Percentiles rank a stretch among this genome's conserved stretches.
Evolutionary conservation across 2,797 vertebrate species (phyloP).

Genomic region (Streptopelia turtur): DNA sequence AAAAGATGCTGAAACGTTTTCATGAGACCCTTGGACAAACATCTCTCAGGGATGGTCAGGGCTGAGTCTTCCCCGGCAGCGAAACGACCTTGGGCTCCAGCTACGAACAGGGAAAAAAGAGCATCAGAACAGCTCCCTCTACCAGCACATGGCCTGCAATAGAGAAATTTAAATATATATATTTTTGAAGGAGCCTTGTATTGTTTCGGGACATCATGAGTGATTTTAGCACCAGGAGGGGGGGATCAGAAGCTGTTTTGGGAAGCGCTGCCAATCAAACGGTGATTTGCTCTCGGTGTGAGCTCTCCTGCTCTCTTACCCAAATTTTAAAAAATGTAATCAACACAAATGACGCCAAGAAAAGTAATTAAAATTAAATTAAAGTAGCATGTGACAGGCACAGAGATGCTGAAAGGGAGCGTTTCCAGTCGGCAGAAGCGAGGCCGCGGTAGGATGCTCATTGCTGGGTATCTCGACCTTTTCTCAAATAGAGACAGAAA

Average conservation of each 20-base stretch:
- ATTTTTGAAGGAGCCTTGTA: fast-evolving
- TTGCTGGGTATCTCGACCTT: not conserved
- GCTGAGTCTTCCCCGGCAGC: not conserved
- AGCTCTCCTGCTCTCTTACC: not conserved
- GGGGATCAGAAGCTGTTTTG: not conserved
- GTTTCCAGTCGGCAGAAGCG: not conserved
- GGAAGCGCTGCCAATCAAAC: not conserved
- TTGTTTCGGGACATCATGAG: not conserved
- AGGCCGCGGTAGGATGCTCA: not conserved
- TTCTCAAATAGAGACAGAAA: not conserved
- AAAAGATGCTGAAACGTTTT: not conserved
- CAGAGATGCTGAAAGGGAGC: not conserved
- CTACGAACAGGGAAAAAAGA: too few species aligned
- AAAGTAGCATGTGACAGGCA: not conserved
- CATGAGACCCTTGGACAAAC: not conserved
- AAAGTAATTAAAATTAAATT: not conserved
- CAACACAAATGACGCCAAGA: not conserved
- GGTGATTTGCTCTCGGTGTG: not conserved
- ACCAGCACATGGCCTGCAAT: fast-evolving
- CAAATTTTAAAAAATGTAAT: not conserved
- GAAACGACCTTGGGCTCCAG: not conserved
- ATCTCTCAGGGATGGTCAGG: not conserved
- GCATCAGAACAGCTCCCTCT: not conserved
- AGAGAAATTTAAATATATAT: not conserved
- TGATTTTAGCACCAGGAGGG: not conserved